A percentile compares a stretch with the other conserved stretches of the same genome.
Evolutionary conservation across 2,888 invertebrate genomes (phyloP).

Genomic region (Loripinus fragilis): DNA sequence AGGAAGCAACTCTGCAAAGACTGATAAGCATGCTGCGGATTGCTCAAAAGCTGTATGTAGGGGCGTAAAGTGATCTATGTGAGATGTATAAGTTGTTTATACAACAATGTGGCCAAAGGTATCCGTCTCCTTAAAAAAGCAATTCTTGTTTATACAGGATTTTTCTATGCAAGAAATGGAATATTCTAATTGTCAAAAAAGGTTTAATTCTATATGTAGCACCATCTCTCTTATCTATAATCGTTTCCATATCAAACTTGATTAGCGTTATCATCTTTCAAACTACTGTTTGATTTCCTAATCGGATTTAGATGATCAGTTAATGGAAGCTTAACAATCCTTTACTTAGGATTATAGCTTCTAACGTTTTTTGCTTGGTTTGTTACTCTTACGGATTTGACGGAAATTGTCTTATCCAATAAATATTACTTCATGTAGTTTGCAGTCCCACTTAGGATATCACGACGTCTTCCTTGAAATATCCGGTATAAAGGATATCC

Average conservation of each 20-base stretch:
- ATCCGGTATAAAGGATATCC: conserved; percentile 34
- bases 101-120: no score
- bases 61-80: no score
- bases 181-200: no score
- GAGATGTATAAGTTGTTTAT: no score
- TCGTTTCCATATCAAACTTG: conserved; percentile 12
- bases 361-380: conserved; percentile 6
- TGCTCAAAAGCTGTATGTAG: no score
- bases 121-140: no score
- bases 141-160: no score
- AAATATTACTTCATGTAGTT: conserved; percentile 11
- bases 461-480: background rate
- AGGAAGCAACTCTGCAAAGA: no score
- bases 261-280: conserved; percentile 11
- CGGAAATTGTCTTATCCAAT: conserved; percentile 17
- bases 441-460: background rate
- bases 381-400: conserved; percentile 1
- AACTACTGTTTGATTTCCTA: conserved; percentile 8
- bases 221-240: background rate
- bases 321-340: background rate
- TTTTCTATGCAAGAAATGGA: no score
- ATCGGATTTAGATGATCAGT: conserved; percentile 20
- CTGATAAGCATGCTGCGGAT: no score
- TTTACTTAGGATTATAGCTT: background rate
- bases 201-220: background rate